These are phyloP conservation scores for Drosophila novamexicana DNA, from an alignment of 1,140 invertebrate genomes.

Conservation along the genomic window DNA sequence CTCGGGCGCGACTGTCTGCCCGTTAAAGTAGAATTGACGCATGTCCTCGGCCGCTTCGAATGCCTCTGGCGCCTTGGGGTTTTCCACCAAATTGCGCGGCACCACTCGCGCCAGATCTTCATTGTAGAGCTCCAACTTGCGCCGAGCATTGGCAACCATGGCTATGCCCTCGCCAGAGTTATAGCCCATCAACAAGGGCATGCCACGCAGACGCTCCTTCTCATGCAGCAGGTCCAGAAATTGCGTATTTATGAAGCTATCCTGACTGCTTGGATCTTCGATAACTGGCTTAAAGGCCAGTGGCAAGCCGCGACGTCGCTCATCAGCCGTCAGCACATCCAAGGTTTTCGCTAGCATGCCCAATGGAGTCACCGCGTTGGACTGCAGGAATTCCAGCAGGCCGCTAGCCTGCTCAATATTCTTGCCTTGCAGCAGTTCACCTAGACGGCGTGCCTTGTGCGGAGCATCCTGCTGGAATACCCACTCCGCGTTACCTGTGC, in stretches of 20 bases:
- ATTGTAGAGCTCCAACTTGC: conserved; percentile 56
- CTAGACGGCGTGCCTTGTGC: conserved; percentile 57
- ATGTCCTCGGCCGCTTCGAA: conserved; percentile 55
- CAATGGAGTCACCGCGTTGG: conserved; percentile 42
- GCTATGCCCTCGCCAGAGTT: conserved; percentile 70
- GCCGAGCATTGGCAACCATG: conserved; percentile 50
- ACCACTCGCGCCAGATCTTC: conserved; percentile 66
- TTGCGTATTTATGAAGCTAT: conserved; percentile 56
- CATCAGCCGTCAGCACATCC: conserved; percentile 59
- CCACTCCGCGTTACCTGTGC: conserved; percentile 77
- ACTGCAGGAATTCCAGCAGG: conserved; percentile 63
- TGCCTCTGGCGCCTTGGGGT: conserved; percentile 27
- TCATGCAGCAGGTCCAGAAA: conserved; percentile 60
- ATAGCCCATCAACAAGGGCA: conserved; percentile 75
- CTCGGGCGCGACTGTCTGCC: conserved; percentile 39
- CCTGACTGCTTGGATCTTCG: conserved; percentile 55
- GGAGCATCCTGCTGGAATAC: conserved; percentile 50
- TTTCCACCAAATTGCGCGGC: conserved; percentile 53
- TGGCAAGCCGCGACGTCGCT: conserved; percentile 67
- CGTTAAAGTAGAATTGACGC: conserved; percentile 72
- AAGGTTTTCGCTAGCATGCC: conserved; percentile 46
- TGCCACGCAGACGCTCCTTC: conserved; percentile 41
- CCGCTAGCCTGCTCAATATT: conserved; percentile 31
- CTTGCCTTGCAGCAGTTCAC: conserved; percentile 53
- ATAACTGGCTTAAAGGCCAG: conserved; percentile 73